These are phyloP conservation scores for Agrotis ipsilon DNA, from an alignment of 2,888 invertebrate genomes.

Conservation along the genomic window DNA sequence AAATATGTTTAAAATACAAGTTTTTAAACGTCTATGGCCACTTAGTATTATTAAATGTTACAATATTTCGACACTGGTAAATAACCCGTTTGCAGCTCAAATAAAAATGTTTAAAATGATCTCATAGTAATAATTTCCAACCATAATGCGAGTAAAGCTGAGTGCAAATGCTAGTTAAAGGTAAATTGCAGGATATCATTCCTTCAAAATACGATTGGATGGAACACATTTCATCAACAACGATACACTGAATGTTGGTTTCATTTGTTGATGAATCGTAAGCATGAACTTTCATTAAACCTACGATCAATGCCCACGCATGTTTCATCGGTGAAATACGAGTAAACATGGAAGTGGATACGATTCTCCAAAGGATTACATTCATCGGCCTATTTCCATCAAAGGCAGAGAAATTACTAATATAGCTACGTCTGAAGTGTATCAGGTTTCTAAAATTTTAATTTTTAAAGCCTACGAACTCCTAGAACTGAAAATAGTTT, in stretches of 20 bases:
- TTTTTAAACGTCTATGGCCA: no score
- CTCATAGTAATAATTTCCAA: no score
- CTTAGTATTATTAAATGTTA: no score
- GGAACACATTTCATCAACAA: conserved; percentile 21
- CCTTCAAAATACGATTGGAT: conserved; percentile 20
- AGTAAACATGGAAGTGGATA: neutral
- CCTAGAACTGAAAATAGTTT: no score
- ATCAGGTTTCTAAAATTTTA: neutral
- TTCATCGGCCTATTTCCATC: neutral
- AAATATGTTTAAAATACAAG: no score
- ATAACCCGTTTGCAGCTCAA: no score
- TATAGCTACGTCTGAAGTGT: neutral
- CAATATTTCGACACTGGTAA: no score
- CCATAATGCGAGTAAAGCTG: no score
- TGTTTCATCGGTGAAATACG: neutral
- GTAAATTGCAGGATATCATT: conserved; percentile 11
- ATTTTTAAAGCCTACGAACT: neutral
- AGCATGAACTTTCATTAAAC: neutral
- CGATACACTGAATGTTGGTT: neutral
- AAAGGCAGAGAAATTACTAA: neutral
- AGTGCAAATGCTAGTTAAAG: neutral
- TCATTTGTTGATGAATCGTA: conserved; percentile 15
- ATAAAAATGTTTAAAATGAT: no score
- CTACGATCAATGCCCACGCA: neutral
- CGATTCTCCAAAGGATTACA: neutral